Evolutionary conservation across 1,140 invertebrate genomes (phyloP), one percentile per base, ranked within the genome.

Genomic region (Diabrotica undecimpunctata): DNA sequence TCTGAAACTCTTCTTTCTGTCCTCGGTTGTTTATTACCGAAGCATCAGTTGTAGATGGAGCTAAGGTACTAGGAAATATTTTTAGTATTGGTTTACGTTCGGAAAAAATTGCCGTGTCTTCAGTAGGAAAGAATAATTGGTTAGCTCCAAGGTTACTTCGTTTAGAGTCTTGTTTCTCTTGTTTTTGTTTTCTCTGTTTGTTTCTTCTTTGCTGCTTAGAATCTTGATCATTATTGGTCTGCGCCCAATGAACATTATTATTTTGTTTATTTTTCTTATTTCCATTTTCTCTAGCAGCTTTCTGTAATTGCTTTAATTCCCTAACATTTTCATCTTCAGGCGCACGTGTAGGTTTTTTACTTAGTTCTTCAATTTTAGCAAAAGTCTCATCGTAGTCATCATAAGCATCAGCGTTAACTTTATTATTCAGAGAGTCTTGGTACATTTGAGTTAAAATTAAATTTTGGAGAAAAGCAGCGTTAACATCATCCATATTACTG

Each of bases 381-480:
- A 75, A 81, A 66, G 83, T 82, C 65, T 84, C 81, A 7, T 77
- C 73, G 39, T 74, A 71, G 65, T 70, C 68, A 51, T 70, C 66
- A 62, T 67, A 61, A 35, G 64, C 70, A 46, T 70, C 65, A 46
- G 67, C 64, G 53, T 69, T 69, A 41, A 53, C 75, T 66, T 78
- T 79, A 68, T 80, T 79, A 8, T 78, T 76, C 61, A 81, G 71
- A 46, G 83, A 81, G 64, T 85, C 83, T 69, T 83, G 82, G 71
- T 85, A 86, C 82, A 86, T 84, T 75, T 86, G 83, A 5, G 84
- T 81, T 57, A 86, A 78, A 54, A 86, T 85, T 25, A 87, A 76
- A 70, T 86, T 86, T 63, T 86, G 83, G 37, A 87, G 76, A 74
- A 86, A 87, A 53, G 84, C 83, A 25, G 84, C 84, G 68, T 83